A percentile compares a stretch with the other conserved stretches of the same genome.
Evolutionary conservation across 35 echinoderm and acorn worm species (phyloP).

Genomic region (Anneissia japonica): DNA sequence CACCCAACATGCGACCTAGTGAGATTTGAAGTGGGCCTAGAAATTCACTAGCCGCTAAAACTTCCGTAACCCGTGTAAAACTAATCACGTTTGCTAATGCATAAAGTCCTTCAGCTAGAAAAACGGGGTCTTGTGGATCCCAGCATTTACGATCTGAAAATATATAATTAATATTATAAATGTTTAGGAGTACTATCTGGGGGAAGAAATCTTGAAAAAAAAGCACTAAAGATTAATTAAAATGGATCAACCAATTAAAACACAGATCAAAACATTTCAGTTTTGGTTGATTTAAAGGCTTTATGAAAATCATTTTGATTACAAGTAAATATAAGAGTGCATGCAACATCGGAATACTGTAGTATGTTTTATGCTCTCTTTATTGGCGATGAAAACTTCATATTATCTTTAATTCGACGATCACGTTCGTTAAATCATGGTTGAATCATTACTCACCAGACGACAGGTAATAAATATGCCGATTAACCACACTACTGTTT

Average conservation of each 20-base stretch:
- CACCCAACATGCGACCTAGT: slow-evolving; percentile 80
- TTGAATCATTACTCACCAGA: slow-evolving; percentile 18
- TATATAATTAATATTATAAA: not conserved
- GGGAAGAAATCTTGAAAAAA: not conserved
- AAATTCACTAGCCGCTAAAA: slow-evolving; percentile 89
- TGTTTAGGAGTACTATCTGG: not conserved
- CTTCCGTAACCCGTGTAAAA: slow-evolving; percentile 74
- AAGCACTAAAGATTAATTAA: not conserved
- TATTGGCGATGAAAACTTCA: too few species aligned
- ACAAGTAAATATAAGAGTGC: too few species aligned
- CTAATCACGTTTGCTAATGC: slow-evolving; percentile 88
- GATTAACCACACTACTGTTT: not conserved
- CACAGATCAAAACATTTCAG: not conserved
- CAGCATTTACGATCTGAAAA: slow-evolving; percentile 60
- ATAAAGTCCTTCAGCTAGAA: slow-evolving; percentile 69
- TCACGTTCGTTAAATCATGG: not conserved
- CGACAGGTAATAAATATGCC: slow-evolving; percentile 44
- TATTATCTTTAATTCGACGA: too few species aligned
- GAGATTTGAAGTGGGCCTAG: slow-evolving; percentile 93
- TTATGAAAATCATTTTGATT: too few species aligned
- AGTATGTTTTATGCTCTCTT: too few species aligned
- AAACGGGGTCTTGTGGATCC: slow-evolving; percentile 58
- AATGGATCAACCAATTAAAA: not conserved
- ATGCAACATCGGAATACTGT: too few species aligned
- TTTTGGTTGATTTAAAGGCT: too few species aligned